Percentiles rank a stretch among this genome's conserved stretches.
Conservation (phyloP, 2,797 vertebrate genomes). For the Muscicapa comitata region DNA sequence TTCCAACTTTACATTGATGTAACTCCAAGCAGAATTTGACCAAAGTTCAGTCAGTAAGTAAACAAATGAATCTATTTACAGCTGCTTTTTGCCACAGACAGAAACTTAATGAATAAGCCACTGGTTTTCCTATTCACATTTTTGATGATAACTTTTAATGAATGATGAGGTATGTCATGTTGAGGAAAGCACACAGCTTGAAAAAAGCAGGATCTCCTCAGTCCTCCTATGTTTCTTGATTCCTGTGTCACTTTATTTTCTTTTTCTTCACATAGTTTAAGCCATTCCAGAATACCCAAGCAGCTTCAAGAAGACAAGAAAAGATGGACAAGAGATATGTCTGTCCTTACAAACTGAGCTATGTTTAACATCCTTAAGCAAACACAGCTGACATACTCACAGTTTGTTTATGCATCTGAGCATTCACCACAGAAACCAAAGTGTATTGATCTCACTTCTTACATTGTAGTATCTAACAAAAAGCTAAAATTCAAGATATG, state of each 20-base stretch:
- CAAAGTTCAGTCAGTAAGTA: constrained; percentile 5
- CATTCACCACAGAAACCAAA: background rate
- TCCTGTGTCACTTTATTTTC: background rate
- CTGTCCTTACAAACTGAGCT: background rate
- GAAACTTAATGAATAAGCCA: background rate
- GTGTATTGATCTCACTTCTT: background rate
- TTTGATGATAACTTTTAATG: background rate
- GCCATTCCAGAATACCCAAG: background rate
- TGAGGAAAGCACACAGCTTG: background rate
- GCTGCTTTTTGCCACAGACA: background rate
- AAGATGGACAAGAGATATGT: background rate
- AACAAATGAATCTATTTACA: background rate
- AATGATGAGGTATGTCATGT: background rate
- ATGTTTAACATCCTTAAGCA: background rate
- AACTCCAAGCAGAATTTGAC: background rate
- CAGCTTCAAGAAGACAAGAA: background rate
- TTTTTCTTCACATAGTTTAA: background rate
- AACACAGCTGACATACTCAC: background rate
- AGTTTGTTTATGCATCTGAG: background rate
- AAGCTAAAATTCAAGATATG: background rate
- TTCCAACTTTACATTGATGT: background rate
- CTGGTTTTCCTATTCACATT: background rate
- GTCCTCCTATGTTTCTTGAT: background rate
- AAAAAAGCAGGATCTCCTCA: background rate
- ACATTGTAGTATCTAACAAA: background rate